phyloP scores from a whole-genome alignment of 2,113 vertebrate genomes.

The Nycticorax nycticorax region DNA sequence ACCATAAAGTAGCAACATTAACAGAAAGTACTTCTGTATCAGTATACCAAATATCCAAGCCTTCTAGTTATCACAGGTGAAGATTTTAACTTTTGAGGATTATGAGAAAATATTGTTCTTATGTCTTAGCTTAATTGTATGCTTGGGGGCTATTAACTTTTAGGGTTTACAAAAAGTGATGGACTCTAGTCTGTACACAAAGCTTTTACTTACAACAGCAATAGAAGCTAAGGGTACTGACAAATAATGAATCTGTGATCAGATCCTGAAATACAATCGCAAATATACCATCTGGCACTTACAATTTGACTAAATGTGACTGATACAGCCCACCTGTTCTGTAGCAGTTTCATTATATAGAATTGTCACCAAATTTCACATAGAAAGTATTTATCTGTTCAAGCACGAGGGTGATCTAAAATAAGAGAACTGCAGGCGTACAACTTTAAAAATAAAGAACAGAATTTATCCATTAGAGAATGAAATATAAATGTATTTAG shows the following conservation, averaged over 20 bases:
- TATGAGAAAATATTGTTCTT: not conserved
- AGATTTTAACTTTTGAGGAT: not conserved
- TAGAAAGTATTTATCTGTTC: not conserved
- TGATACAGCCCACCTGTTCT: not conserved
- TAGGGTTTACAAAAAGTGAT: not conserved
- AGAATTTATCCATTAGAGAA: not conserved
- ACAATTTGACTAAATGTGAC: not conserved
- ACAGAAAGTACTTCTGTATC: not conserved
- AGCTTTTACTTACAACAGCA: not conserved
- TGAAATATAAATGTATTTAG: not conserved
- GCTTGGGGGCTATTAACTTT: not conserved
- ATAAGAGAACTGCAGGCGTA: not conserved
- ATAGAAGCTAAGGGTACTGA: not conserved
- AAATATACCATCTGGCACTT: not conserved
- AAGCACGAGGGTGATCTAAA: not conserved
- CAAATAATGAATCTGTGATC: not conserved
- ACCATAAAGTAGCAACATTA: not conserved
- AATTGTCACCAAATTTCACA: not conserved
- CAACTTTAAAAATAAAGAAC: not conserved
- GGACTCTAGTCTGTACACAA: not conserved
- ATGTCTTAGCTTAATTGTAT: not conserved
- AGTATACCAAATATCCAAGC: not conserved
- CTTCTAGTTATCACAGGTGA: not conserved
- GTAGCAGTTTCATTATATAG: not conserved
- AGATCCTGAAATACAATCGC: not conserved